Evolutionary conservation across 1,140 invertebrate genomes (phyloP), one percentile per base, ranked within the genome.

Genomic region (Magallana gigas): DNA sequence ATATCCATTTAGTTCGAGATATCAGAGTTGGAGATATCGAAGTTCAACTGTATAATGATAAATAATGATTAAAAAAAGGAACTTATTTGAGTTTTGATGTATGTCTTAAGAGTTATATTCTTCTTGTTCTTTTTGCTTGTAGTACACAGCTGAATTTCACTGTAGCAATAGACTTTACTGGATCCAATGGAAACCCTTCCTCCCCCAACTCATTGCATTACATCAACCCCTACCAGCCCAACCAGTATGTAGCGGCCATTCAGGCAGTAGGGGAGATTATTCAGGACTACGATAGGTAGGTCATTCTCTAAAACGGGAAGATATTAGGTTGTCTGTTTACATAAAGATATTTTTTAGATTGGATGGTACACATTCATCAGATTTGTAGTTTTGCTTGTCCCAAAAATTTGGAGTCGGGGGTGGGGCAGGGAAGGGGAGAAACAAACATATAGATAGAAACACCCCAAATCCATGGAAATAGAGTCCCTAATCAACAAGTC

Each of bases 151-250:
- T 96, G 60, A 95, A 96, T 91, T 96, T 96, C 89, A 96, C 95
- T 7, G 96, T 96, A 83, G 96, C 96, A 14, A 96, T 97, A 89
- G 96, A 97, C 94, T 97, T 97, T 92, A 97, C 96, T 48, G 96
- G 95, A 68, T 97, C 96, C 18, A 97, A 97, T 95, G 96, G 96
- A 48, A 95, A 96, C 90, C 96, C 96, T 57, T 88, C 92, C 23
- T 91, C 94, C 18, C 94, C 95, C 0, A 92, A 94, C 23, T 96
- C 96, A 6, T 94, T 96, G 11, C 96, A 97, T 93, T 96, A 95
- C 90, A 93, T 95, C 58, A 93, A 94, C 87, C 92, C 94, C 2
- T 88, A 93, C 12, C 89, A 94, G 85, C 94, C 93, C 71, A 97
- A 96, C 93, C 95, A 96, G 85, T 97, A 97, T 85, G 89, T 90